Evolutionary conservation across 2,797 vertebrate species (phyloP).

Genomic region (Octomys mimax): DNA sequence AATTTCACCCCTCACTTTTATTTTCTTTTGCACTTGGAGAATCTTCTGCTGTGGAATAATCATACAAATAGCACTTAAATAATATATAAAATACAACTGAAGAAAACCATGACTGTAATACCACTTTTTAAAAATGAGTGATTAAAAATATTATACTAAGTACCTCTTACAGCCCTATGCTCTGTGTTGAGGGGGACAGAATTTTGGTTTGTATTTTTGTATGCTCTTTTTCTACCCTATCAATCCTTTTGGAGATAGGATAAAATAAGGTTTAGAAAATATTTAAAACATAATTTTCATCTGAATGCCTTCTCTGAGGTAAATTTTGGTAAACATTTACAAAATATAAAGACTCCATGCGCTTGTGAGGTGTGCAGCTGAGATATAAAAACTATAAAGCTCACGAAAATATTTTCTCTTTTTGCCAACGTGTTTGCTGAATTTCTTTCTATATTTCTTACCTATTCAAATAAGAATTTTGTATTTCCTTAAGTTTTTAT

Average conservation of each 20-base stretch:
- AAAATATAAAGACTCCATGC: constrained; percentile 13
- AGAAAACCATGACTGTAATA: constrained; percentile 38
- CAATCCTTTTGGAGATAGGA: constrained; percentile 48
- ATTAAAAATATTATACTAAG: not conserved
- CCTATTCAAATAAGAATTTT: not conserved
- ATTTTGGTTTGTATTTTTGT: constrained; percentile 48
- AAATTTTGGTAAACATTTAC: constrained; percentile 59
- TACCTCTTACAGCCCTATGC: constrained; percentile 15
- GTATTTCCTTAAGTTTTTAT: constrained; percentile 28
- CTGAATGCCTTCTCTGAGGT: constrained; percentile 14
- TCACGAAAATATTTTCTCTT: constrained; percentile 56
- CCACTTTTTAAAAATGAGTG: constrained; percentile 46
- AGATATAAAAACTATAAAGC: constrained; percentile 1
- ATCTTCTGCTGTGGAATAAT: constrained; percentile 60
- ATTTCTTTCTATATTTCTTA: constrained; percentile 57
- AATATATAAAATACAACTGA: constrained; percentile 57
- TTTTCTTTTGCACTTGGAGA: constrained; percentile 56
- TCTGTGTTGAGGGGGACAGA: constrained; percentile 11
- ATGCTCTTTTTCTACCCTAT: not conserved
- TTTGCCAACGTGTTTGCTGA: constrained; percentile 39
- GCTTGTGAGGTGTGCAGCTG: constrained; percentile 28
- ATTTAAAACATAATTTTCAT: constrained; percentile 57
- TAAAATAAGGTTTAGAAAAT: constrained; percentile 58
- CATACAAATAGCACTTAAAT: constrained; percentile 61
- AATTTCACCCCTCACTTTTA: constrained; percentile 45